Evolutionary conservation across 2,888 invertebrate genomes (phyloP).

Genomic region (Cyclophora punctaria): DNA sequence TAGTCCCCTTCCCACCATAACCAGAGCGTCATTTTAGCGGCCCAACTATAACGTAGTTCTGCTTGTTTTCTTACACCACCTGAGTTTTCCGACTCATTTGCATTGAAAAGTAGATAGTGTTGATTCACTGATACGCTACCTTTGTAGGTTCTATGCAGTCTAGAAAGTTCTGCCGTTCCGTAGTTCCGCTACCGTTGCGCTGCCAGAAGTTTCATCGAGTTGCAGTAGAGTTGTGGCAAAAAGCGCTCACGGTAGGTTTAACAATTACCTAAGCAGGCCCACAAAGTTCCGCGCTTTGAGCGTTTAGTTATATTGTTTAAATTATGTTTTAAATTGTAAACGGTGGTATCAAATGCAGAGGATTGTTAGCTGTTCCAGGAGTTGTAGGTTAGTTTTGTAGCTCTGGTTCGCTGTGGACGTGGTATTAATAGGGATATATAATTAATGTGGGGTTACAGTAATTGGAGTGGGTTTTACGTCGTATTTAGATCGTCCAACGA

Average conservation of each 20-base stretch:
- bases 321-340: slow-evolving; percentile 17
- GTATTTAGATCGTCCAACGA: too few relatives aligned
- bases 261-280: slow-evolving; percentile 70
- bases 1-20: not conserved
- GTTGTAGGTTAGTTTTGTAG: not conserved
- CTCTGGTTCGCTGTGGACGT: too few relatives aligned
- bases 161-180: slow-evolving; percentile 52
- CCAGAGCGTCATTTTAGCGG: slow-evolving; percentile 34
- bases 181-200: slow-evolving; percentile 49
- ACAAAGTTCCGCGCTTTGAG: slow-evolving; percentile 47
- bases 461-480: too few relatives aligned
- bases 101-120: slow-evolving; percentile 73
- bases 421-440: too few relatives aligned
- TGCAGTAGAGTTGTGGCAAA: slow-evolving; percentile 69
- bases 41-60: slow-evolving; percentile 20
- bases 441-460: too few relatives aligned
- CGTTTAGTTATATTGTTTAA: slow-evolving; percentile 23
- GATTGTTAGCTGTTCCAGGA: slow-evolving; percentile 2
- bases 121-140: slow-evolving; percentile 67
- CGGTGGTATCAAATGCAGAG: slow-evolving; percentile 6
- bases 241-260: slow-evolving; percentile 70
- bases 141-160: slow-evolving; percentile 68
- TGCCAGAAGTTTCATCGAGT: slow-evolving; percentile 59
- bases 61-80: slow-evolving; percentile 64
- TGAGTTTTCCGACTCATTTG: slow-evolving; percentile 74